Base-by-base conservation (phyloP, 2,797 vertebrate species). In the Pteropus rufus region DNA sequence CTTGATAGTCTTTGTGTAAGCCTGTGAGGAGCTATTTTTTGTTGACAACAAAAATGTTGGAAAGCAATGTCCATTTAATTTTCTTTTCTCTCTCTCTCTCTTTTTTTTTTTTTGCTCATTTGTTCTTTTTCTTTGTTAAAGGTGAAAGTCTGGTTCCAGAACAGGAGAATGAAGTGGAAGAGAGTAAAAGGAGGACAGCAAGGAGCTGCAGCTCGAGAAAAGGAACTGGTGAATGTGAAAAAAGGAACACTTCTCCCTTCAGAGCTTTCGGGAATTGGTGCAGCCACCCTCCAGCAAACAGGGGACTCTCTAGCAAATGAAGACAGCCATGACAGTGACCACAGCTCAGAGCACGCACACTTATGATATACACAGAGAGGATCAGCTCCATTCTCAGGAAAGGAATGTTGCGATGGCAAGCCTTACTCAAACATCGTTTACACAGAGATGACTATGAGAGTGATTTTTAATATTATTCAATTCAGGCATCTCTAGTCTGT, bases 71-170 rank as follows among this genome's bases (percentile, higher is more conserved):
- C 29, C 10, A 2, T 44, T 88, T 86, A 64, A 41, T 70, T 5
- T 26, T 44, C 46, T 73, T 49, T 29, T 44, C 11, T 44, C 10
- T 44, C 2, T 44, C 10, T 44, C 10, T 44, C 10, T 44, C 10
- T 44, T 44, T 46, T 46, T 46, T 21, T 72, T 44, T 23, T 64
- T 70, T 58, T 65, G 18, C 60, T 31, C 67, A 3, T 23, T 6
- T 96, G 94, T 93, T 95, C 41, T 93, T 23, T 95, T 81, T 98
- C n/a, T 86, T 87, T 69, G 2, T 60, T n/a, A 4, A 97, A 99
- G 99, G 99, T 99, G 95, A 99, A 99, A 98, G 99, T 99, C 92
- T 99, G 99, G 99, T 99, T 99, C 98, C 99, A 99, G 98, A 99
- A 99, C 99, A 98, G 99, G 91, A 98, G 99, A 87, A 99, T 99